These are phyloP conservation scores for Cottoperca gobio DNA, from an alignment of 2,797 vertebrate genomes.

Conservation along the genomic window DNA sequence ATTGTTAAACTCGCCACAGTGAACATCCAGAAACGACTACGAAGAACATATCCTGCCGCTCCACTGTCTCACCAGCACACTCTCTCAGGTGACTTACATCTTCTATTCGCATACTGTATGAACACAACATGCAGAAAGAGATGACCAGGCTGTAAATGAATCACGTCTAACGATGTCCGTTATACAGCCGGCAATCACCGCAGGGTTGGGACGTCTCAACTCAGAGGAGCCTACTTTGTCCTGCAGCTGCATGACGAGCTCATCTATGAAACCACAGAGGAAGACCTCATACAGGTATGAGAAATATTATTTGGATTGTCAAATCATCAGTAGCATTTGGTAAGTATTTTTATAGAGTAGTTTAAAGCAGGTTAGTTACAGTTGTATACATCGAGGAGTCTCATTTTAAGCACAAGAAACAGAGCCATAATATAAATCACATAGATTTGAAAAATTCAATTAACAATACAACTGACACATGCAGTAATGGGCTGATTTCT, in stretches of 20 bases:
- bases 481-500: neutral
- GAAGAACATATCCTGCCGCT: constrained; percentile 79
- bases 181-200: constrained; percentile 56
- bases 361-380: neutral
- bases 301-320: neutral
- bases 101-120: neutral
- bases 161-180: constrained; percentile 17
- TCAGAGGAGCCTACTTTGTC: constrained; percentile 91
- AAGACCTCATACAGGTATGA: constrained; percentile 91
- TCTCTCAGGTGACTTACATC: constrained; percentile 64
- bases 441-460: neutral
- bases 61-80: constrained; percentile 89
- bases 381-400: neutral
- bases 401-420: neutral
- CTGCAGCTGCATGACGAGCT: constrained; percentile 98
- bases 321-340: neutral
- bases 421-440: neutral
- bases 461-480: neutral
- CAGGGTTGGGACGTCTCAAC: constrained; percentile 62
- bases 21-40: constrained; percentile 91
- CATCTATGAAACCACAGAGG: constrained; percentile 94
- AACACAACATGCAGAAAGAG: neutral
- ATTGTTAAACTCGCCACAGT: constrained; percentile 97
- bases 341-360: neutral
- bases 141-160: neutral